Evolutionary conservation across 2,888 invertebrate genomes (phyloP).

Genomic region (Hirtodrosophila confusa): DNA sequence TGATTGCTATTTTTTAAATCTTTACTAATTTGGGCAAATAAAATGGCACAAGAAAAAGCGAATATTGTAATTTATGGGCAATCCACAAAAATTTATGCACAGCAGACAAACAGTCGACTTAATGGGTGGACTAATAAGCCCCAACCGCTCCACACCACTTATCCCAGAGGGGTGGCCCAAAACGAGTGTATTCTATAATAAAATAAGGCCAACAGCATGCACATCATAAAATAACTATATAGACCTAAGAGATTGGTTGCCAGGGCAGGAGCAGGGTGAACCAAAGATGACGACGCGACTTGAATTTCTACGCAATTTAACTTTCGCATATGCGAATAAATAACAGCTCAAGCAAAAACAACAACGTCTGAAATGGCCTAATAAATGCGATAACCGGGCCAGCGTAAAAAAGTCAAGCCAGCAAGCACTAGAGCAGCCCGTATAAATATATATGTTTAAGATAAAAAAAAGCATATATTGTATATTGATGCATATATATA

Average conservation of each 20-base stretch:
- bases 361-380: conserved; percentile 48
- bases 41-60: conserved; percentile 26
- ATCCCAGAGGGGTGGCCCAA: not conserved
- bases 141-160: not conserved
- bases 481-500: too few species aligned
- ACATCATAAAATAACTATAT: conserved; percentile 74
- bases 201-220: conserved; percentile 55
- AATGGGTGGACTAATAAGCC: conserved; percentile 12
- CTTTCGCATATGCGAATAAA: conserved; percentile 60
- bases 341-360: conserved; percentile 19
- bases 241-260: conserved; percentile 47
- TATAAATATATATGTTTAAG: conserved; percentile 46
- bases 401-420: conserved; percentile 45
- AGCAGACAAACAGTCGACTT: conserved; percentile 33
- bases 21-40: conserved; percentile 53
- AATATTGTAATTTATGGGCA: conserved; percentile 48
- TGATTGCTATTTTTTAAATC: conserved; percentile 31
- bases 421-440: conserved; percentile 43
- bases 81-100: conserved; percentile 35
- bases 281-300: conserved; percentile 58
- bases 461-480: conserved; percentile 14
- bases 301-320: conserved; percentile 78
- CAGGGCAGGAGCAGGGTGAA: conserved; percentile 15
- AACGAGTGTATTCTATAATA: conserved; percentile 50
- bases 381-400: conserved; percentile 63